phyloP scores from a whole-genome alignment of 2,797 vertebrate species.

The Pteronotus mesoamericanus region DNA sequence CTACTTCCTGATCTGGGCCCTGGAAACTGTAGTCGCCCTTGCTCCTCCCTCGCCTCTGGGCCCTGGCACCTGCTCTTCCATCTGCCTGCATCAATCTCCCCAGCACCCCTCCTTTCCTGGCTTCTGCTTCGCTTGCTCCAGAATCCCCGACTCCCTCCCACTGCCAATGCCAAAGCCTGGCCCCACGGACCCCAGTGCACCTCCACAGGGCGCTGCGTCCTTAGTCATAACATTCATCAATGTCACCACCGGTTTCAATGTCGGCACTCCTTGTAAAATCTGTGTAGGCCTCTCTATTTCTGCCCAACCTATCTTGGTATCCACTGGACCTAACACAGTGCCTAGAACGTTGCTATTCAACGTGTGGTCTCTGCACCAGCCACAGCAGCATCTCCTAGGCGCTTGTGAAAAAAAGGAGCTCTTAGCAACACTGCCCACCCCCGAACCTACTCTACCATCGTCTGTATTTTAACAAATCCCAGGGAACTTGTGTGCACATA shows the following conservation, averaged over 20 bases:
- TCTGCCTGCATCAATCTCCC: neutral
- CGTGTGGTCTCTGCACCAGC: neutral
- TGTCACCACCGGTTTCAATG: neutral
- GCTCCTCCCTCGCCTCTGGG: neutral
- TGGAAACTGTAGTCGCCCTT: neutral
- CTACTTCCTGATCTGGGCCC: neutral
- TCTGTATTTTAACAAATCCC: neutral
- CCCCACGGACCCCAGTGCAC: neutral
- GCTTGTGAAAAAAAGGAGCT: neutral
- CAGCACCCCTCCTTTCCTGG: neutral
- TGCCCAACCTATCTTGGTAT: neutral
- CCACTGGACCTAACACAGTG: neutral
- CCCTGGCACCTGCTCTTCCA: neutral
- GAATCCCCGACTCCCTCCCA: neutral
- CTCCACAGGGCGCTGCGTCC: neutral
- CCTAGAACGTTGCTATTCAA: neutral
- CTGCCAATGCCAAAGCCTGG: neutral
- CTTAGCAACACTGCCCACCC: neutral
- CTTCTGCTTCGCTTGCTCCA: neutral
- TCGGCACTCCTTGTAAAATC: neutral
- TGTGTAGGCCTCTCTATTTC: neutral
- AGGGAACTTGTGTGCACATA: neutral
- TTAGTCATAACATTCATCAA: neutral
- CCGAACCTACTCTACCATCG: neutral
- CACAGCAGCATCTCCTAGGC: neutral